Conservation (phyloP, 1,140 invertebrate species). For the Camponotus vicinus region DNA sequence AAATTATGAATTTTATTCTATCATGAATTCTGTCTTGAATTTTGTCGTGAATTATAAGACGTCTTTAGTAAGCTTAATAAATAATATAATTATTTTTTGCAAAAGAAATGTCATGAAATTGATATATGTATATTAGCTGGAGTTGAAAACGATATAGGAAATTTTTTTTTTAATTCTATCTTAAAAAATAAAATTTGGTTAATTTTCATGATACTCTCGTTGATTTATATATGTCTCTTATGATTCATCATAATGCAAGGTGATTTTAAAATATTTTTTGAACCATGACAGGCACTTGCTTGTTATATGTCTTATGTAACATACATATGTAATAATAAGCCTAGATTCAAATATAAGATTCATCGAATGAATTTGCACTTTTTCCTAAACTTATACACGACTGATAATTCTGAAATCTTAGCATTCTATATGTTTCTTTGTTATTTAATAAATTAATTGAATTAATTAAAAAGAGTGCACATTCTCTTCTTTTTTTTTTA, state of each 20-base stretch:
- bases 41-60: no score
- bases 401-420: not conserved
- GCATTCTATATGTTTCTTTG: not conserved
- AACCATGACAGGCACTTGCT: constrained; percentile 10
- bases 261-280: not conserved
- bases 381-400: not conserved
- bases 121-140: not conserved
- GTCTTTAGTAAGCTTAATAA: not conserved
- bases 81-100: not conserved
- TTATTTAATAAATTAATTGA: no score
- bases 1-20: no score
- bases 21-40: no score
- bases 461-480: no score
- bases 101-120: not conserved
- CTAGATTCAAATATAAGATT: constrained; percentile 33
- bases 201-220: not conserved
- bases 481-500: no score
- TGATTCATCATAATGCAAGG: not conserved
- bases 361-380: constrained; percentile 20
- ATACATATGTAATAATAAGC: constrained; percentile 34
- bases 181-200: not conserved
- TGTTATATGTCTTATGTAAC: constrained; percentile 25
- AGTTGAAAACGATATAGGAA: no score
- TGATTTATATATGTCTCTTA: not conserved
- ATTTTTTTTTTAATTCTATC: not conserved